phyloP scores from a whole-genome alignment of 2,797 vertebrate genomes.

The Apodemus agrarius region DNA sequence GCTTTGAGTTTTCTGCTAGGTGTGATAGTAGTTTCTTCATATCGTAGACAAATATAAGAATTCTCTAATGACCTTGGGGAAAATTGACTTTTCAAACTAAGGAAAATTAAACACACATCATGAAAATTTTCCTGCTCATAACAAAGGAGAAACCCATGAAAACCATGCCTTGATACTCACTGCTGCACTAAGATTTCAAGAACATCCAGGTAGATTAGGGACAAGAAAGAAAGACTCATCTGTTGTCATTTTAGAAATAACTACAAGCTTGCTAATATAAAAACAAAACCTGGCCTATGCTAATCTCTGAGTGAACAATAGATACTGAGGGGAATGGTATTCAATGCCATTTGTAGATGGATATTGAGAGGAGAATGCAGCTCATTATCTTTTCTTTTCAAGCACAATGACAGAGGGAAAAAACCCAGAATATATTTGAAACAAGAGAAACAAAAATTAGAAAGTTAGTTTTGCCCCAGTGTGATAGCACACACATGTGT shows the following conservation, averaged over 20 bases:
- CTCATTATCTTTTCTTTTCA: constrained; percentile 19
- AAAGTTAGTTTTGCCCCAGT: neutral
- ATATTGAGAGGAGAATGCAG: neutral
- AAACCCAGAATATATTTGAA: neutral
- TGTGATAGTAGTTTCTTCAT: neutral
- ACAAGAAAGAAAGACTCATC: neutral
- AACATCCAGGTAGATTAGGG: neutral
- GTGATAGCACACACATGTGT: neutral
- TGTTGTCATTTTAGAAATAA: constrained; percentile 22
- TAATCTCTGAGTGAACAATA: neutral
- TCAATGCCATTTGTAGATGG: neutral
- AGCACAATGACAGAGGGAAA: neutral
- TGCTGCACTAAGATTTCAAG: neutral
- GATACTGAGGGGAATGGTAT: fast-evolving
- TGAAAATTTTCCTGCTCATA: constrained; percentile 22
- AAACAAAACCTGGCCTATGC: neutral
- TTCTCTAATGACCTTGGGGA: neutral
- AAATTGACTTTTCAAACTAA: constrained; percentile 28
- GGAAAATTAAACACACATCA: neutral
- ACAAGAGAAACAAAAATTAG: neutral
- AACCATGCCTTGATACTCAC: neutral
- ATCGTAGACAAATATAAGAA: neutral
- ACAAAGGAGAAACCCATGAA: constrained; percentile 11
- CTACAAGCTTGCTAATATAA: neutral
- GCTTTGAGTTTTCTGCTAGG: neutral